phyloP scores from a whole-genome alignment of 2,113 vertebrate genomes.

The Etia nguti region DNA sequence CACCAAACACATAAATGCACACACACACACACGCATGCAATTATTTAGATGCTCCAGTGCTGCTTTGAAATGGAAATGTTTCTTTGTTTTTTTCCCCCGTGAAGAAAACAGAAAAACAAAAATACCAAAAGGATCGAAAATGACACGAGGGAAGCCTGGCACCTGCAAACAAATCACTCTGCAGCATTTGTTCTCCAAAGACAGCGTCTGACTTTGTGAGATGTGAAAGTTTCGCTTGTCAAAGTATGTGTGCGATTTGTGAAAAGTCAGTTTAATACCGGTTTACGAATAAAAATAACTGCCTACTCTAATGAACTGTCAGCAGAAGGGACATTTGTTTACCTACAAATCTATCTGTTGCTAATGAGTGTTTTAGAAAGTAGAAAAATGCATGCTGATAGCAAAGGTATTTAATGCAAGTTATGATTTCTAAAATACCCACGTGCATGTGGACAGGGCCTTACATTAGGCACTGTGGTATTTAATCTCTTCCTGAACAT shows the following conservation, averaged over 20 bases:
- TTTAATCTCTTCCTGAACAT: neutral
- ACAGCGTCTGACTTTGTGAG: neutral
- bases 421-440: neutral
- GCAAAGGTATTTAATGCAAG: neutral
- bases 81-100: neutral
- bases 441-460: neutral
- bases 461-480: neutral
- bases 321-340: neutral
- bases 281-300: neutral
- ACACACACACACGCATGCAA: neutral
- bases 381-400: neutral
- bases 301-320: neutral
- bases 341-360: neutral
- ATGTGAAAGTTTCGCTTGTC: neutral
- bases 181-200: neutral
- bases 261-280: neutral
- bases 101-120: neutral
- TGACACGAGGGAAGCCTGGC: neutral
- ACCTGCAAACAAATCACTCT: neutral
- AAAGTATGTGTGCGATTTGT: neutral
- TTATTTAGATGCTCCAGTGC: neutral
- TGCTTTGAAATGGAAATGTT: constrained; percentile 57
- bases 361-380: neutral
- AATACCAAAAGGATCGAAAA: neutral
- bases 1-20: neutral